Percentiles rank a stretch among this genome's conserved stretches.
phyloP scores from a whole-genome alignment of 1,140 invertebrate genomes.

The Tetragonula clypearis region DNA sequence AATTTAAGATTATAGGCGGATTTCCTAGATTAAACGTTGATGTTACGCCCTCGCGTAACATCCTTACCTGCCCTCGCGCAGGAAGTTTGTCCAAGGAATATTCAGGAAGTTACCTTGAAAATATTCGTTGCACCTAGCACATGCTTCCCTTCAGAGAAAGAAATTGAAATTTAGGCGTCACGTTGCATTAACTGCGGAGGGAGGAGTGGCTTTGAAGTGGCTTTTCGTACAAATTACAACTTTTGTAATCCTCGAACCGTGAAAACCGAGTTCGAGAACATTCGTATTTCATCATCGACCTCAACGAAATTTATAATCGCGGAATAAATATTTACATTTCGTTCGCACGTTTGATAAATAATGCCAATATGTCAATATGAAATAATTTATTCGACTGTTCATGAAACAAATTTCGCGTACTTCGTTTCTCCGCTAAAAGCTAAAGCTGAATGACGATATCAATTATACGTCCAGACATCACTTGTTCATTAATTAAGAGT shows the following conservation, averaged over 20 bases:
- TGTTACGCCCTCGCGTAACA: neutral
- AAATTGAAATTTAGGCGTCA: conserved; percentile 8
- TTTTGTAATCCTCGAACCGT: neutral
- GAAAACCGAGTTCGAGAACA: neutral
- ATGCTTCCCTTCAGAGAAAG: neutral
- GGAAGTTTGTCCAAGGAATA: neutral
- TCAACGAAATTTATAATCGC: neutral
- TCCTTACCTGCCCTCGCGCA: neutral
- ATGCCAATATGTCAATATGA: neutral
- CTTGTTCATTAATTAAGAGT: neutral
- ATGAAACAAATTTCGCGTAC: neutral
- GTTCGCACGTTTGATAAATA: neutral
- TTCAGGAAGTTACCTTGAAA: neutral
- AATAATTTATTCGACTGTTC: neutral
- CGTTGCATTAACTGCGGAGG: neutral
- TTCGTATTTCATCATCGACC: neutral
- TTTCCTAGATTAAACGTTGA: neutral
- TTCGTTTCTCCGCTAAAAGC: neutral
- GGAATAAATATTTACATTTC: neutral
- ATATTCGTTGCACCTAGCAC: neutral
- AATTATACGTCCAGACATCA: neutral
- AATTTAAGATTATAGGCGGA: neutral
- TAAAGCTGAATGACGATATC: neutral
- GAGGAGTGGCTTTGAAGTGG: neutral
- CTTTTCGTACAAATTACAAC: neutral